Evolutionary conservation across 2,797 vertebrate species (phyloP).

Genomic region (Buphagus erythrorhynchus): DNA sequence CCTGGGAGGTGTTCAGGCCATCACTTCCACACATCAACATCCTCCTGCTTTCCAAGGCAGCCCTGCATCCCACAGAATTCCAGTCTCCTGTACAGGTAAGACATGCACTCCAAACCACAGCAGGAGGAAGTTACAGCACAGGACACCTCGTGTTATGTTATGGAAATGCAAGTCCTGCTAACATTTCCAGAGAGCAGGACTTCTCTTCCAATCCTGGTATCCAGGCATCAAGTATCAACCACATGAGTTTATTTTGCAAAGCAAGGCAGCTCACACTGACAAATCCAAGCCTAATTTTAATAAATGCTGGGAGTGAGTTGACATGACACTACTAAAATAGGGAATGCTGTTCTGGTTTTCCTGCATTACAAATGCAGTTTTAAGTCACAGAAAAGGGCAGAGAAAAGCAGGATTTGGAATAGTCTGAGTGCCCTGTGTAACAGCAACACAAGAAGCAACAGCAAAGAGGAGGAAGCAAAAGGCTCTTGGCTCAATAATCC

Average conservation of each 20-base stretch:
- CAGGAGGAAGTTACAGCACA: fast-evolving
- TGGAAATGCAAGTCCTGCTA: too few species aligned
- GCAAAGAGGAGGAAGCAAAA: neutral
- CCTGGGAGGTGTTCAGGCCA: neutral
- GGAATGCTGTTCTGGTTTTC: neutral
- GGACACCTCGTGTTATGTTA: too few species aligned
- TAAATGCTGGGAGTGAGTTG: neutral
- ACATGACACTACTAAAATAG: neutral
- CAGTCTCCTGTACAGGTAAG: neutral
- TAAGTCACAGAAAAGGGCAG: neutral
- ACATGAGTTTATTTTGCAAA: neutral
- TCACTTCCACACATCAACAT: fast-evolving
- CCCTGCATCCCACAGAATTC: neutral
- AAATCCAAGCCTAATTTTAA: neutral
- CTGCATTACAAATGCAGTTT: neutral
- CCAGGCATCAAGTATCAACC: neutral
- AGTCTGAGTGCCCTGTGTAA: neutral
- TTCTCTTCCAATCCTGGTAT: neutral
- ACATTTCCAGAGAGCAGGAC: neutral
- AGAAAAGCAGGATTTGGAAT: neutral
- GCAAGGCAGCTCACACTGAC: neutral
- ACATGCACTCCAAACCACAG: neutral
- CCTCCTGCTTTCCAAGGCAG: neutral
- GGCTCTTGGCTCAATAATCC: neutral
- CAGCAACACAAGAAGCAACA: neutral